Conservation (phyloP, 2,797 vertebrate genomes). For the Clarias laeviceps region DNA sequence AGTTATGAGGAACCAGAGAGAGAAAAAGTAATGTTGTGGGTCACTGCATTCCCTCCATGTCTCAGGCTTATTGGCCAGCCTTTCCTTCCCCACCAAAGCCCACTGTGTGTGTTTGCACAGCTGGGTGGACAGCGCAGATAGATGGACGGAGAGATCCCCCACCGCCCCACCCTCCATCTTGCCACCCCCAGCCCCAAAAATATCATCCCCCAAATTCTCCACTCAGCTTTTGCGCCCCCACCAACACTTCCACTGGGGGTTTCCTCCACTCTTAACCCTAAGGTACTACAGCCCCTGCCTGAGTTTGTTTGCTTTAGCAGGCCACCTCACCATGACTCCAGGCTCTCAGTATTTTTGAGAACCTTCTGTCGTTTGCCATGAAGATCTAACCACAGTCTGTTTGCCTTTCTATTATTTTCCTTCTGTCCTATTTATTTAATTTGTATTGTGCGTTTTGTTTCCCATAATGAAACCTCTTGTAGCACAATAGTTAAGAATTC, state of each 20-base stretch:
- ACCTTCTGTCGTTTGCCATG: slow-evolving; percentile 42
- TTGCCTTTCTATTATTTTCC: slow-evolving; percentile 41
- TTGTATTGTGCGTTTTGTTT: slow-evolving; percentile 30
- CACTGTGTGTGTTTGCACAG: slow-evolving; percentile 73
- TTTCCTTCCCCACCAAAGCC: slow-evolving; percentile 57
- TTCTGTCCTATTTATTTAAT: slow-evolving; percentile 39
- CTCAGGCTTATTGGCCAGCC: slow-evolving; percentile 61
- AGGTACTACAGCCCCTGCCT: slow-evolving; percentile 35
- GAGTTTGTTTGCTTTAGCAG: slow-evolving; percentile 52
- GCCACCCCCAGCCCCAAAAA: slow-evolving; percentile 37
- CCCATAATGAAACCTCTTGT: slow-evolving; percentile 28
- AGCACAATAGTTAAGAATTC: slow-evolving; percentile 31
- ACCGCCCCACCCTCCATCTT: background rate
- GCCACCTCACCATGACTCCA: slow-evolving; percentile 45
- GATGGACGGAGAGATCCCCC: slow-evolving; percentile 44
- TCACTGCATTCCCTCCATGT: slow-evolving; percentile 56
- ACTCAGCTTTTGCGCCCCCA: slow-evolving; percentile 27
- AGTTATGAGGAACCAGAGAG: slow-evolving; percentile 29
- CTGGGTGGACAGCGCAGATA: slow-evolving; percentile 67
- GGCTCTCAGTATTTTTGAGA: slow-evolving; percentile 46
- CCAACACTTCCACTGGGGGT: slow-evolving; percentile 47
- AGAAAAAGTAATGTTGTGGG: slow-evolving; percentile 37
- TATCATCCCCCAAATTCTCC: slow-evolving; percentile 41
- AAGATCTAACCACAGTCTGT: slow-evolving; percentile 42
- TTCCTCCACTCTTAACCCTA: slow-evolving; percentile 36